These are phyloP conservation scores for Colletes gigas DNA, from an alignment of 1,140 invertebrate genomes.

Conservation along the genomic window DNA sequence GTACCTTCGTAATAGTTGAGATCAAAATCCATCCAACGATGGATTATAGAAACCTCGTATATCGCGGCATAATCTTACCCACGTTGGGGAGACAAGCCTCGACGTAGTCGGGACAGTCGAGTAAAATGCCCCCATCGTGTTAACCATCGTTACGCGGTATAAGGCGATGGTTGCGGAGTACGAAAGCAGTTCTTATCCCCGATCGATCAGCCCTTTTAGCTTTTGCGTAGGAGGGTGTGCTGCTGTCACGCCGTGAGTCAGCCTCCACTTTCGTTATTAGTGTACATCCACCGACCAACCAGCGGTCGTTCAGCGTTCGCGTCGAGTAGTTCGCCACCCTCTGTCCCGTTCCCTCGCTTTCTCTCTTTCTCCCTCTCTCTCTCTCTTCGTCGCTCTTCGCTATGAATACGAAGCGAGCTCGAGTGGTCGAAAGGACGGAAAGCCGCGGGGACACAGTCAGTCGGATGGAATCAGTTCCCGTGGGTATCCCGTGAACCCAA, in stretches of 20 bases:
- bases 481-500: conserved; percentile 73
- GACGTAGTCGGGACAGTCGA: no score
- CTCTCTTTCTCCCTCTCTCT: not conserved
- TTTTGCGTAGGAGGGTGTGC: conserved; percentile 44
- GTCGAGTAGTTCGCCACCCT: conserved; percentile 56
- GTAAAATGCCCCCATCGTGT: not conserved
- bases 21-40: no score
- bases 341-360: not conserved
- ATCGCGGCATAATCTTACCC: no score
- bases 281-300: conserved; percentile 50
- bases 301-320: not conserved
- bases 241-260: conserved; percentile 64
- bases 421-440: conserved; percentile 56
- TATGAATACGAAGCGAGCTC: conserved; percentile 67
- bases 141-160: conserved; percentile 14
- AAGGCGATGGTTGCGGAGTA: conserved; percentile 21
- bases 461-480: conserved; percentile 70
- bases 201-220: conserved; percentile 54
- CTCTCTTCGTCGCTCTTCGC: conserved; percentile 33
- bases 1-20: no score
- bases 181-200: conserved; percentile 34
- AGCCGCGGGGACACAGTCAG: conserved; percentile 28
- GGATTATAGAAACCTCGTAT: no score
- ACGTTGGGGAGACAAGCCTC: no score
- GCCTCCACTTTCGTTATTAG: conserved; percentile 73